These are phyloP conservation scores for Gobio occitaniae DNA, from an alignment of 2,797 vertebrate genomes.

Conservation along the genomic window DNA sequence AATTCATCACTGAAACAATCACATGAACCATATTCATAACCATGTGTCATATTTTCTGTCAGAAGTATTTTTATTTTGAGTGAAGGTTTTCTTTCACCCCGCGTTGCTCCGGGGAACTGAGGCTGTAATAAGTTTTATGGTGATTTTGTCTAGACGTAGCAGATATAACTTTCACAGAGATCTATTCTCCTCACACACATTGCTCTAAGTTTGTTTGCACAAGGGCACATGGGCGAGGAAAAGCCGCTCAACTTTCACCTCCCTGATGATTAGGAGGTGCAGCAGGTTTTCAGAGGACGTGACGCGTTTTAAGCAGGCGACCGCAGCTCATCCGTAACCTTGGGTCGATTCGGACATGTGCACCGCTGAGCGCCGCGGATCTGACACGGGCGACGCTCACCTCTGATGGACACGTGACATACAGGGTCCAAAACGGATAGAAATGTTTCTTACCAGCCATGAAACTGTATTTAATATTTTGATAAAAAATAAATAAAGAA, in stretches of 20 bases:
- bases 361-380: background rate
- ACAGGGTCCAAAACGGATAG: background rate
- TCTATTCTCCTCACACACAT: slow-evolving; percentile 25
- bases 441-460: background rate
- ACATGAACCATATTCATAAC: background rate
- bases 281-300: background rate
- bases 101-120: background rate
- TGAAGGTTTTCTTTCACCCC: background rate
- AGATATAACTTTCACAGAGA: background rate
- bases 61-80: background rate
- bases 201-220: background rate
- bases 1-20: background rate
- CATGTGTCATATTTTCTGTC: background rate
- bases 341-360: background rate
- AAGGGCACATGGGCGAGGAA: background rate
- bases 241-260: background rate
- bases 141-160: background rate
- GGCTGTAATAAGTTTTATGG: too few species aligned
- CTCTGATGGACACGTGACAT: background rate
- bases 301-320: background rate
- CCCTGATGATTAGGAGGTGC: background rate
- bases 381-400: background rate
- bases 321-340: slow-evolving; percentile 2
- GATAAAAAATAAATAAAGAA: background rate
- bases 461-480: background rate